Percentiles rank a stretch among this genome's conserved stretches.
These are phyloP conservation scores for Hirtodrosophila histrioides DNA, from an alignment of 2,888 invertebrate genomes.

Conservation along the genomic window DNA sequence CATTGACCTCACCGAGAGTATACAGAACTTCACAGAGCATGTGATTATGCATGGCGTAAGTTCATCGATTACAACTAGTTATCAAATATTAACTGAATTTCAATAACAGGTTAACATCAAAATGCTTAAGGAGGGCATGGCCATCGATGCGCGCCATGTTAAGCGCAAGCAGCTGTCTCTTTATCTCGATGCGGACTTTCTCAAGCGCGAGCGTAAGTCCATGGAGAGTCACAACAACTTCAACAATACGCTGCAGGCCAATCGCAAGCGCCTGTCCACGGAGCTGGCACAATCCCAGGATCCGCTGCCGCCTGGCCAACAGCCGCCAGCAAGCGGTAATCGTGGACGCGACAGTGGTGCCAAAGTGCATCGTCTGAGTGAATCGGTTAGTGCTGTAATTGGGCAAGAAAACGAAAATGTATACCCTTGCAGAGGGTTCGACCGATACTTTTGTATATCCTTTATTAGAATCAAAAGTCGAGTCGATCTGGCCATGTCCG, in stretches of 20 bases:
- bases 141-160: constrained; percentile 94
- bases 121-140: constrained; percentile 90
- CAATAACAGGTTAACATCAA: constrained; percentile 85
- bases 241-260: constrained; percentile 81
- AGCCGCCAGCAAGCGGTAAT: constrained; percentile 26
- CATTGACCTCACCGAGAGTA: constrained; percentile 96
- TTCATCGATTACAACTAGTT: constrained; percentile 14
- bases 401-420: neutral
- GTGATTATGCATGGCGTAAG: constrained; percentile 91
- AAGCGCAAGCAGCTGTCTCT: constrained; percentile 91
- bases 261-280: constrained; percentile 83
- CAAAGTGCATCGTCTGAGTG: constrained; percentile 79
- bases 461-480: no score
- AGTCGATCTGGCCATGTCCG: no score
- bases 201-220: constrained; percentile 89
- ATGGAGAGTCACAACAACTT: constrained; percentile 85
- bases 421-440: neutral
- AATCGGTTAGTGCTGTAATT: constrained; percentile 76
- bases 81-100: no score
- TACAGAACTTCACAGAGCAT: constrained; percentile 94
- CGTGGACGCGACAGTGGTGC: constrained; percentile 60
- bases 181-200: constrained; percentile 89
- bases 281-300: constrained; percentile 80
- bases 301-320: constrained; percentile 47
- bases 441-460: no score